Evolutionary conservation across 2,888 invertebrate species (phyloP).

Genomic region (Pherbina coryleti): DNA sequence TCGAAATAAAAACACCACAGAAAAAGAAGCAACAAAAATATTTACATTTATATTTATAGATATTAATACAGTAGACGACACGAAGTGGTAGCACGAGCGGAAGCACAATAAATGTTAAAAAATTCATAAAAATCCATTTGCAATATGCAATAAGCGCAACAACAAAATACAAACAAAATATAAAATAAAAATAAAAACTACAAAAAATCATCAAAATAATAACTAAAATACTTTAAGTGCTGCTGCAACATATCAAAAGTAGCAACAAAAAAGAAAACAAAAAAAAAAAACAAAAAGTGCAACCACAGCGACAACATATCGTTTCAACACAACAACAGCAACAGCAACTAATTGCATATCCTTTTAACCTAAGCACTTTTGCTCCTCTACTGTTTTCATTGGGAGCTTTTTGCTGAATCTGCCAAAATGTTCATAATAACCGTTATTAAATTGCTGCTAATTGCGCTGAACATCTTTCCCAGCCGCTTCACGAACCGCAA

Average conservation of each 20-base stretch:
- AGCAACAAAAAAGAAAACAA: too few species aligned
- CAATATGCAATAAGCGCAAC: neutral
- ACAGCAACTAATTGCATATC: too few species aligned
- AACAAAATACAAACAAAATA: neutral
- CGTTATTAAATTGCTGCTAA: constrained; percentile 68
- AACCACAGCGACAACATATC: too few species aligned
- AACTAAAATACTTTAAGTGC: too few species aligned
- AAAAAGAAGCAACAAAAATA: neutral
- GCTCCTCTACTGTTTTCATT: neutral
- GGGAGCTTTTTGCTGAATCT: neutral
- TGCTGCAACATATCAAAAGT: too few species aligned
- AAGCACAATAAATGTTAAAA: too few species aligned
- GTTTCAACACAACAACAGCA: neutral
- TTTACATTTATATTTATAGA: constrained; percentile 3
- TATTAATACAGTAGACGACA: neutral
- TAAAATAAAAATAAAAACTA: neutral
- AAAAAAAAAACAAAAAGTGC: too few species aligned
- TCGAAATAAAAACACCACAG: neutral
- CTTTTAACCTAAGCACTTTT: neutral
- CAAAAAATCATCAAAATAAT: neutral
- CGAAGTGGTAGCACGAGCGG: neutral
- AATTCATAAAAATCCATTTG: neutral
- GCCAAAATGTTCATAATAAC: constrained; percentile 68
- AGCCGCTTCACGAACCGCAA: constrained; percentile 70
- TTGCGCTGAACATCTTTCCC: constrained; percentile 69